These are phyloP conservation scores for Diarsia brunnea DNA, from an alignment of 2,888 invertebrate species.

Conservation along the genomic window DNA sequence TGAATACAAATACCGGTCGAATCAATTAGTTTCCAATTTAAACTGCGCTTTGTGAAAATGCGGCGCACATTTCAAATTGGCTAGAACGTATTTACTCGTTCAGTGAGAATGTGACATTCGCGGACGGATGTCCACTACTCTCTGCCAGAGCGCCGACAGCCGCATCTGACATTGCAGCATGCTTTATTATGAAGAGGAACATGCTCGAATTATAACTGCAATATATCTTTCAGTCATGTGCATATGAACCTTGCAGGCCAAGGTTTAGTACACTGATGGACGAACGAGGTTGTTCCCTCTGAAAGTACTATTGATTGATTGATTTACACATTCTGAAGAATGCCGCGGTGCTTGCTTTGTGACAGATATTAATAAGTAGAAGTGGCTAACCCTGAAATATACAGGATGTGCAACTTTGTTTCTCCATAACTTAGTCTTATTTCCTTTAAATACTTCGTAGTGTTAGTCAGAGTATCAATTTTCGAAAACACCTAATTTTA, in stretches of 20 bases:
- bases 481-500: slow-evolving; percentile 53
- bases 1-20: slow-evolving; percentile 31
- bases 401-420: slow-evolving; percentile 43
- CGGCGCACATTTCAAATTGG: slow-evolving; percentile 62
- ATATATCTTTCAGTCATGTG: slow-evolving; percentile 76
- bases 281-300: slow-evolving; percentile 77
- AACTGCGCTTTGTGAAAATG: slow-evolving; percentile 53
- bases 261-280: slow-evolving; percentile 75
- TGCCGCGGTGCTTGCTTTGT: slow-evolving; percentile 36
- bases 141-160: slow-evolving; percentile 70
- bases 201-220: slow-evolving; percentile 73
- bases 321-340: slow-evolving; percentile 57
- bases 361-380: slow-evolving; percentile 61
- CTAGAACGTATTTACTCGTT: slow-evolving; percentile 70
- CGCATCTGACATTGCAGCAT: slow-evolving; percentile 73
- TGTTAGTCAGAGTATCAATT: slow-evolving; percentile 54
- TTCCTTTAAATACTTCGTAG: slow-evolving; percentile 43
- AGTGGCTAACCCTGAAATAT: slow-evolving; percentile 39
- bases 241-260: slow-evolving; percentile 78
- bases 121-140: slow-evolving; percentile 66
- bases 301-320: slow-evolving; percentile 66
- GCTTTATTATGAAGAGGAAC: slow-evolving; percentile 76
- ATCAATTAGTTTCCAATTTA: slow-evolving; percentile 43
- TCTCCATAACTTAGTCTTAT: slow-evolving; percentile 26
- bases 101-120: slow-evolving; percentile 68